Evolutionary conservation across 2,888 invertebrate genomes (phyloP), one percentile per base, ranked within the genome.

Genomic region (Danaus chrysippus): DNA sequence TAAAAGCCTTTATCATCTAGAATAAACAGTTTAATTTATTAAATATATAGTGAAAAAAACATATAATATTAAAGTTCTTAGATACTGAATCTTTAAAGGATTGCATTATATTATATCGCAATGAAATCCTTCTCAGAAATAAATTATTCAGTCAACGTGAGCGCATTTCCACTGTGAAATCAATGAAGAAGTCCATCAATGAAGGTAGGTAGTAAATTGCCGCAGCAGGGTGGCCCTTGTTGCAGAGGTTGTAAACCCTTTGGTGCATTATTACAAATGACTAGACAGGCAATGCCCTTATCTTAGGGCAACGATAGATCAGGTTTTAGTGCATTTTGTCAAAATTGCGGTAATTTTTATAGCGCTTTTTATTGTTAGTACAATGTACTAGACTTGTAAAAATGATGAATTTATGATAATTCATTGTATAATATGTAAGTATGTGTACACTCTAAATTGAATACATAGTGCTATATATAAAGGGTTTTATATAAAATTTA

Each of bases 261-360:
- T 42, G 17, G 54, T 61, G 19, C 43, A 42, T 55, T 63, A 55
- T 11, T 61, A 54, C 49, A 54, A 19, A 54, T 64, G 70, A 70
- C 72, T 70, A 74, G 75, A 75, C 75, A 74, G 75, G 74, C 75
- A 74, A 71, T 68, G 73, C 71, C 74, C 73, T 72, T 23, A 53
- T 13, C 43, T 56, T 59, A 46, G 55, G 42, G 53, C 19, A 58
- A 49, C 17, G 49, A 49, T 17, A 15, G 15, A 49, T 17, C 17
- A 3, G 17, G 49, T 42, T 59, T 10, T 53, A 34, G 23, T 34
- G 6, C 23, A 34, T 34, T 34, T 34, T 34, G 23, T 34, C 23
- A 5, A 34, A 34, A 5, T 34, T 34, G 23, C 23, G 23, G 23
- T 34, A 34, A 34, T 34, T 34, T 2, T 34, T 34, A 34, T 5